Base-by-base conservation (phyloP, 1,140 invertebrate genomes). In the Coenobita brevimanus region DNA sequence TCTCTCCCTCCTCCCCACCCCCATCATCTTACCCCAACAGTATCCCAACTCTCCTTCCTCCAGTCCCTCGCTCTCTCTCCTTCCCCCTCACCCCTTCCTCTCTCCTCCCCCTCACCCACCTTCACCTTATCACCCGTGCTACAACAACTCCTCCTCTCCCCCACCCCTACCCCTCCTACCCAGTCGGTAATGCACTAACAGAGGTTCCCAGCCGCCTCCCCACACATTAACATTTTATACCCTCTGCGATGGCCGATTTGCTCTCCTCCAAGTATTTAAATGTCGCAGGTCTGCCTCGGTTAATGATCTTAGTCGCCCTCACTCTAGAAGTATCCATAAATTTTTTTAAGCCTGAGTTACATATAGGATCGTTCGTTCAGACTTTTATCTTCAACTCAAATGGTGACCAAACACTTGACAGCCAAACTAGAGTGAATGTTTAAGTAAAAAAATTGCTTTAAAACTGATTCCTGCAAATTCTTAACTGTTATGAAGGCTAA, bases 141-240 rank as follows among this genome's bases (percentile, higher is more conserved):
- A 4, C 33, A 36, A 24, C 2, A 24, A 30, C 33, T 38, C 73
- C 33, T 38, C 33, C 73, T 43, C 73, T 24, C 36, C 41, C 73
- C n/a, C n/a, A n/a, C n/a, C n/a, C n/a, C n/a, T n/a, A n/a, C n/a
- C n/a, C n/a, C 62, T 38, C 73, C 46, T 38, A 67, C n/a, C 30
- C 64, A 57, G n/a, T 67, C 30, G 64, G 30, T 43, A 76, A 24
- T 46, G 27, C 73, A 76, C 73, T 43, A 76, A 76, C 43, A 76
- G 73, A 38, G 33, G 43, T 8, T 24, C 67, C 36, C 67, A n/a
- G 67, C 67, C 33, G 30, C 2, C 67, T 17, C 73, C 46, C 41
- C 38, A 17, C 36, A 38, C 73, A 76, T 76, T 46, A 46, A 43
- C 73, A 76, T 76, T 76, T 76, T 76, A 76, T 76, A 43, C 36